Evolutionary conservation across 2,888 invertebrate species (phyloP).

Genomic region (Trachelus iudaicus): DNA sequence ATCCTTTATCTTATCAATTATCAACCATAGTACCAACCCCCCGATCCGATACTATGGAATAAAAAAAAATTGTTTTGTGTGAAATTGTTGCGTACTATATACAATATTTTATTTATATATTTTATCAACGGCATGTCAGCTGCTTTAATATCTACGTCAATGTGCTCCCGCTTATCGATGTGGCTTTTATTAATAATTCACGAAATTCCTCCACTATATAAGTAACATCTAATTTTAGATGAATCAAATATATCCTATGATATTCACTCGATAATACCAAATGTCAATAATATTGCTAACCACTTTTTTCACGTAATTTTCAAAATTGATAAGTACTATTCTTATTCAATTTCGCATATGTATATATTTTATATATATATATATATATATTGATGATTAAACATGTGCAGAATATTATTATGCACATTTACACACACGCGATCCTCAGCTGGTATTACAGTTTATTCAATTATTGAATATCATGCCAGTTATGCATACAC

Average conservation of each 20-base stretch:
- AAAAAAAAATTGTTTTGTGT: not conserved
- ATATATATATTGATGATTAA: not conserved
- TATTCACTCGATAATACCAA: not conserved
- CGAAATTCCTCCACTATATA: not conserved
- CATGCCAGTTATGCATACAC: not conserved
- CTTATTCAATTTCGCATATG: too few relatives aligned
- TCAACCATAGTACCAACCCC: not conserved
- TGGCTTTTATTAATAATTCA: not conserved
- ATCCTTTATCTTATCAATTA: not conserved
- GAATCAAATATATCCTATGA: not conserved
- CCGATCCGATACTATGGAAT: not conserved
- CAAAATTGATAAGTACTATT: too few relatives aligned
- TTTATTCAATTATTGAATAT: not conserved
- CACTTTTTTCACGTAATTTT: not conserved
- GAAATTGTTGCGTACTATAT: not conserved
- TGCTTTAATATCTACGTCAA: not conserved
- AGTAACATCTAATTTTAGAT: not conserved
- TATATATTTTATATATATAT: too few relatives aligned
- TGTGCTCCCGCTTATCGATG: not conserved
- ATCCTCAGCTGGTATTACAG: not conserved
- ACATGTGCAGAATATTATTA: not conserved
- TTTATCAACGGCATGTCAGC: not conserved
- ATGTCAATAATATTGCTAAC: not conserved
- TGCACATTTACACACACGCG: not conserved
- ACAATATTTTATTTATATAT: not conserved